Evolutionary conservation across 2,888 invertebrate species (phyloP), one percentile per base, ranked within the genome.

Genomic region (Stenoptilia bipunctidactyla): DNA sequence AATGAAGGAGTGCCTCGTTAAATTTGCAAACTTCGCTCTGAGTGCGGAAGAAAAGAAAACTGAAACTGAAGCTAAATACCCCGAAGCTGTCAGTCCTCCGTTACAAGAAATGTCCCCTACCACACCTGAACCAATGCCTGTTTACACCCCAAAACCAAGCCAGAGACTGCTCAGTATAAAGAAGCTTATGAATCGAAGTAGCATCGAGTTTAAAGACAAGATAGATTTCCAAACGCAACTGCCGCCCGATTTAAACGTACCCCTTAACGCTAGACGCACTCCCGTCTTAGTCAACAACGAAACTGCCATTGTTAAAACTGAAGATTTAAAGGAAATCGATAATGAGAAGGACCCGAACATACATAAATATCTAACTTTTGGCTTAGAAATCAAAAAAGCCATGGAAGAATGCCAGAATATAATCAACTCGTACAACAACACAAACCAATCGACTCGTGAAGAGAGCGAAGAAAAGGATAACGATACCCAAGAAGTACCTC

Each of bases 341-440:
- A 36, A 49, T 0, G 45, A 45, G 0, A 73, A 69, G 44, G 77
- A 79, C 20, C 61, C 67, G 0, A 72, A 67, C 34, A 59, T 76
- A 0, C 71, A 71, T 34, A 82, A 79, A 20, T 79, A 80, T 27
- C 73, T 79, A 0, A 71, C 72, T 0, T 79, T 80, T 15, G 79
- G 83, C 0, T 27, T 80, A 15, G 79, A 82, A 55, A 76, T 83
- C 3, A 83, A 80, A 43, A 80, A 75, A 45, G 80, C 80, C 0
- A 79, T 83, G 75, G 83, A 82, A 41, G 80, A 82, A 33, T 80
- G 82, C 44, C 79, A 82, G 53, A 76, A 77, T 47, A 77, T 82
- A 13, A 75, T 77, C 36, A 74, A 79, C 0, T 79, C 76, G 14
- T 75, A 73, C 45, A 66, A 58, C 45, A 65, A 66, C 39, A 67